phyloP scores from a whole-genome alignment of 2,888 invertebrate genomes.

The Mythimna ferrago region DNA sequence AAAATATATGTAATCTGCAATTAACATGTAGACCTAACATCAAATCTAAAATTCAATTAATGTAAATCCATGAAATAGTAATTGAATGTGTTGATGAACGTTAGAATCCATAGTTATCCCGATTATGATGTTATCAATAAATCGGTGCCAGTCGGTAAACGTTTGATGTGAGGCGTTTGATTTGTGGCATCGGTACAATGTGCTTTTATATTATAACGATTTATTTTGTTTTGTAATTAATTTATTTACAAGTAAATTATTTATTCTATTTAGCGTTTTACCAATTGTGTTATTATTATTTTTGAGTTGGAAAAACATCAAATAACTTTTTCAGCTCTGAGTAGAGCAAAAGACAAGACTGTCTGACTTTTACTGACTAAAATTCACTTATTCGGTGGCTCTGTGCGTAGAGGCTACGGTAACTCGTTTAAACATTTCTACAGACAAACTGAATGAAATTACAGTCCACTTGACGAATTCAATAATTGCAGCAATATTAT shows the following conservation, averaged over 20 bases:
- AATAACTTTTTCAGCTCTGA: no score
- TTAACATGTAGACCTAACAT: constrained; percentile 37
- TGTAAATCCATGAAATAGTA: constrained; percentile 46
- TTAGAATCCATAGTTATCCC: constrained; percentile 38
- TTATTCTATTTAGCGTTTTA: no score
- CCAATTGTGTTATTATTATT: neutral
- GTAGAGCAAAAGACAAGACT: no score
- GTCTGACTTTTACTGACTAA: no score
- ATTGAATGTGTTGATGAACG: constrained; percentile 37
- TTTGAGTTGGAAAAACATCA: no score
- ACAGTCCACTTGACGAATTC: no score
- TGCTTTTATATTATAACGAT: neutral
- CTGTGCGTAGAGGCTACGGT: no score
- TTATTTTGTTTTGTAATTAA: constrained; percentile 1
- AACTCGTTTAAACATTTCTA: no score
- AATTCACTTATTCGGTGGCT: no score
- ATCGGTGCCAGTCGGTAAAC: constrained; percentile 28
- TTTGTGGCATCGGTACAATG: constrained; percentile 6
- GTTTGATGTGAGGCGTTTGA: constrained; percentile 21
- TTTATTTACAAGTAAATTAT: neutral
- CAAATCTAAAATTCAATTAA: constrained; percentile 50
- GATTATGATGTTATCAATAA: constrained; percentile 43
- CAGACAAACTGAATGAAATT: neutral
- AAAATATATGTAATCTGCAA: neutral
- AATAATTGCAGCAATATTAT: no score